These are phyloP conservation scores for Pteronotus mesoamericanus DNA, from an alignment of 2,797 vertebrate genomes.

Conservation along the genomic window DNA sequence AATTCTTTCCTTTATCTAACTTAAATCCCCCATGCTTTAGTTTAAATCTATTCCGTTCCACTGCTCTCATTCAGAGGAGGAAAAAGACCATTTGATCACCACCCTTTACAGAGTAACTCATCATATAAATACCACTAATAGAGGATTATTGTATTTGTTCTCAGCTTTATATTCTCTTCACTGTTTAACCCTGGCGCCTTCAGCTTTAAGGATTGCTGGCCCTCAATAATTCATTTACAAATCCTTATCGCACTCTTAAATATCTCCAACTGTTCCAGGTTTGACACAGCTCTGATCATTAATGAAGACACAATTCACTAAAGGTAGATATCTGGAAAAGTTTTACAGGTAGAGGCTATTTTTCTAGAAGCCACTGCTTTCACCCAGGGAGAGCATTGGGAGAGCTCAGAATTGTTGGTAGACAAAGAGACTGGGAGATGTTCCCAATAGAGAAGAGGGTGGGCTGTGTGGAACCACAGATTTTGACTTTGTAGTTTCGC, in stretches of 20 bases:
- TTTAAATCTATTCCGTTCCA: conserved; percentile 49
- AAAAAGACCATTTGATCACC: background rate
- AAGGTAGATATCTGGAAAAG: background rate
- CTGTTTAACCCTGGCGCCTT: background rate
- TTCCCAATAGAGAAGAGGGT: background rate
- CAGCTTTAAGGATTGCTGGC: background rate
- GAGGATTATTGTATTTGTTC: background rate
- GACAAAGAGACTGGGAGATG: background rate
- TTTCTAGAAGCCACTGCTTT: conserved; percentile 16
- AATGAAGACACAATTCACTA: background rate
- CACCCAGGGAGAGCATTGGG: background rate
- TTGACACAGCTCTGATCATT: background rate
- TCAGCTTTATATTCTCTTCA: background rate
- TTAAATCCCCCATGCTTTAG: conserved; percentile 45
- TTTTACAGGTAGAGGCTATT: background rate
- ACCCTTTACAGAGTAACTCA: background rate
- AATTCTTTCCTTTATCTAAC: conserved; percentile 69
- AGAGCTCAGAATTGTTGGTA: background rate
- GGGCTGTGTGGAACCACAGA: background rate
- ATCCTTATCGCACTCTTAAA: background rate
- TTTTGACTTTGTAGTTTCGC: background rate
- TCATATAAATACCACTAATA: background rate
- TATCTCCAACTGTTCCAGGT: background rate
- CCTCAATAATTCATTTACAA: background rate
- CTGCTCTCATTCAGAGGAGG: background rate